Evolutionary conservation across 2,113 vertebrate genomes (phyloP), one percentile per base, ranked within the genome.

Genomic region (Catharus minimus): DNA sequence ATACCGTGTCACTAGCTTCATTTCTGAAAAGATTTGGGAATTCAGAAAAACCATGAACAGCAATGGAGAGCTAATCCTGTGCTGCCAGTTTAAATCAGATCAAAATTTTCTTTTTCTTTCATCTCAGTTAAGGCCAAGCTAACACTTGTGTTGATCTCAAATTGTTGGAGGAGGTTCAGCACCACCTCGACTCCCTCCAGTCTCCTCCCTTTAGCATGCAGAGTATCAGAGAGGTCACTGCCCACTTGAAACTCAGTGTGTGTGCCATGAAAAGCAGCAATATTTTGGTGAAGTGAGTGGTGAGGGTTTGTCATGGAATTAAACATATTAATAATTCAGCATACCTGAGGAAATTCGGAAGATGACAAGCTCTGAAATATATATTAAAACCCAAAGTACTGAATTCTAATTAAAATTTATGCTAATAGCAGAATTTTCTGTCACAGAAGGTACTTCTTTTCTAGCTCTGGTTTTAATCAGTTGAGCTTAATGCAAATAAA

Each of bases 51-150:
- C 78, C 72, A 55, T 1, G 0, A 80, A 66, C 62, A 61, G 85
- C 94, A 91, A 49, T 73, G 92, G 94, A 92, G 84, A 96, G 76
- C 90, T 95, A 96, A 95, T 96, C 86, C 95, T 85, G 44, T 93
- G 79, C 92, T 97, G 92, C 93, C 95, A 92, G 80, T 94, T 97
- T 90, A 96, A 95, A 97, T 97, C 95, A 96, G 73, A 94, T 96
- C 95, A 94, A 73, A 89, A 75, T 88, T 90, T 88, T 84, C 72
- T 27, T 6, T 66, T 84, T 78, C 56, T 72, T 94, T 96, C 95
- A 83, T 94, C 74, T 84, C 87, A 77, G 61, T 94, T 94, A 88
- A 94, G 94, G 67, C 94, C 93, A 92, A 93, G 67, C 91, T 83
- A 87, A 67, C 78, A 85, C 74, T 94, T 89, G 73, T 94, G 96